phyloP scores from a whole-genome alignment of 2,113 vertebrate genomes.

The Otus sunia region DNA sequence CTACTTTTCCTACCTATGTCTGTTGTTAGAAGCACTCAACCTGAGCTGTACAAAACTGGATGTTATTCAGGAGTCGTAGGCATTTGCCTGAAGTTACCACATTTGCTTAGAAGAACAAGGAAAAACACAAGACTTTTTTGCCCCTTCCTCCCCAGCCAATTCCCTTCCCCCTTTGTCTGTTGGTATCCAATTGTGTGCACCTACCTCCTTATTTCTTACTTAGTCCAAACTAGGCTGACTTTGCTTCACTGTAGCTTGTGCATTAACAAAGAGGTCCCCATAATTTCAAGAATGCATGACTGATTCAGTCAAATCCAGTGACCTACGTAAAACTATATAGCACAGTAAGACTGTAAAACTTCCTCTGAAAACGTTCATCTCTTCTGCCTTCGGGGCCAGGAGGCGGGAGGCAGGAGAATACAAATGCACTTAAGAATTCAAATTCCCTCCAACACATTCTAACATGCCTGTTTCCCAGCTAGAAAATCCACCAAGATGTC shows the following conservation, averaged over 20 bases:
- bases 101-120: background rate
- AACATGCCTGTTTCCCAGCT: background rate
- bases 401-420: background rate
- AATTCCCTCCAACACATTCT: background rate
- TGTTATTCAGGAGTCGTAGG: background rate
- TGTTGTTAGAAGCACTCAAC: background rate
- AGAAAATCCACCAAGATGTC: background rate
- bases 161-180: background rate
- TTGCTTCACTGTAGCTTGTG: background rate
- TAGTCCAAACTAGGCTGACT: background rate
- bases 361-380: background rate
- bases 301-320: background rate
- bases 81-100: background rate
- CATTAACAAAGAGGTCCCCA: background rate
- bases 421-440: background rate
- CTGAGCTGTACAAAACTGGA: background rate
- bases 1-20: background rate
- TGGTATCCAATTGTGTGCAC: background rate
- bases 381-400: background rate
- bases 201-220: background rate
- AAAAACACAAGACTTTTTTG: background rate
- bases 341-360: background rate
- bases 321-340: background rate
- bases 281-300: background rate
- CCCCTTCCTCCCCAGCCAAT: background rate